Base-by-base conservation (phyloP, 2,797 vertebrate genomes). In the Xiphorhynchus erythropygius region DNA sequence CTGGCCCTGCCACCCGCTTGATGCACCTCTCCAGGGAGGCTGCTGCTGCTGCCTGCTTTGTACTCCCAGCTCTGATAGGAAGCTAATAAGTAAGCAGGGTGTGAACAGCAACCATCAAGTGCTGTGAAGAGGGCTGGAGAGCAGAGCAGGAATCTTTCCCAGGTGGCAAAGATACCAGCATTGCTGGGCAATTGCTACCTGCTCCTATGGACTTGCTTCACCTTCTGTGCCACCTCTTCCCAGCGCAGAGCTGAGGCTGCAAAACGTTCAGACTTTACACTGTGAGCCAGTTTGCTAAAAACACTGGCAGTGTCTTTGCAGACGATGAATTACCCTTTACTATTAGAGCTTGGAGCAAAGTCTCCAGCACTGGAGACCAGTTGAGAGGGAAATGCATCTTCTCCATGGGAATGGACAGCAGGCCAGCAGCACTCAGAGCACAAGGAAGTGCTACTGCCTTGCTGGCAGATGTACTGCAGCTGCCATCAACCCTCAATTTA, bases 181-280 rank as follows among this genome's bases (percentile, higher is more conserved):
- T 0, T 1, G 7, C 4, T 49, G 46, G 21, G 5, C 24, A 28
- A 9, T 9, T 16, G 39, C 35, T 35, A 1, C 0, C 0, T 41
- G 68, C 17, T n/a, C 28, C 50, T 55, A 19, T 0, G 4, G 32
- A 33, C 5, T 10, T 25, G 1, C 18, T 30, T 27, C 73, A 30
- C 7, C 4, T 46, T 5, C 28, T 0, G 3, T 62, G 47, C 11
- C 35, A n/a, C 13, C 18, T 12, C 1, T 25, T 73, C 18, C 47
- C 33, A n/a, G 4, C n/a, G 1, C 0, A 60, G 33, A 7, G 57
- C 71, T 3, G 1, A 1, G 5, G 10, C 62, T 56, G 33, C 35
- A 80, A 18, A 39, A 9, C 41, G 3, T 1, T 22, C 47, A 16
- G 23, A 8, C 67, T 22, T 27, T 37, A 52, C 49, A 49, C 30